Percentiles rank a stretch among this genome's conserved stretches.
Evolutionary conservation across 2,888 invertebrate genomes (phyloP).

Genomic region (Tanypteryx hageni): DNA sequence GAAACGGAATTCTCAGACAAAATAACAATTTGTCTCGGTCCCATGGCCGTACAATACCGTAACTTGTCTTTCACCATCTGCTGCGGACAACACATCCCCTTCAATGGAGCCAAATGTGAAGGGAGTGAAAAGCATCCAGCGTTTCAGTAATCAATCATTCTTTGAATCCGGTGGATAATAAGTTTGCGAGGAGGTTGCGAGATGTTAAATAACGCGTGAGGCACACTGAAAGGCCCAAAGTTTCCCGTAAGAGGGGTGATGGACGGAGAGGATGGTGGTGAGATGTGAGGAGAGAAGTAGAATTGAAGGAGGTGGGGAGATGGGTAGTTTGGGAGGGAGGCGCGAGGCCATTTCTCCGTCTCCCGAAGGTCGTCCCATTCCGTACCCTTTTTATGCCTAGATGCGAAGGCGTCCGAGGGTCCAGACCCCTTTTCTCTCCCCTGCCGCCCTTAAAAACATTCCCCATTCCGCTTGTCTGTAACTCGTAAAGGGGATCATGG

Average conservation of each 20-base stretch:
- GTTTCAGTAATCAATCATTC: constrained; percentile 19
- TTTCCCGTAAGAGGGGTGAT: no score
- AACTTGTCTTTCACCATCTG: neutral
- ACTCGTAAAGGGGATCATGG: constrained; percentile 17
- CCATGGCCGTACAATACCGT: neutral
- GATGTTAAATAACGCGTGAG: neutral
- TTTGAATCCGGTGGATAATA: neutral
- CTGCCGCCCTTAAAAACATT: constrained; percentile 3
- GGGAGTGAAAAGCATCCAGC: neutral
- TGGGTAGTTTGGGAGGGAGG: no score
- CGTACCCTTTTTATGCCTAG: neutral
- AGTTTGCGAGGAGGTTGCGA: neutral
- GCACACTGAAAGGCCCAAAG: neutral
- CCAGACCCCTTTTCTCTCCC: neutral
- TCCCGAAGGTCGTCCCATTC: neutral
- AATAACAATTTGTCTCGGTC: neutral
- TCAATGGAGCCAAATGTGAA: neutral
- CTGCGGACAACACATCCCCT: neutral
- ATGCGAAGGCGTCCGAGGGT: neutral
- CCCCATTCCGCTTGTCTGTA: neutral
- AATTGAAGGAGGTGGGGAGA: no score
- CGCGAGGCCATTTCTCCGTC: neutral
- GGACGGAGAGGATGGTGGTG: neutral
- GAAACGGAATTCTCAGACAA: neutral
- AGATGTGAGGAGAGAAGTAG: neutral